Evolutionary conservation across 2,113 vertebrate genomes (phyloP), one percentile per base, ranked within the genome.

Genomic region (Eurypyga helias): DNA sequence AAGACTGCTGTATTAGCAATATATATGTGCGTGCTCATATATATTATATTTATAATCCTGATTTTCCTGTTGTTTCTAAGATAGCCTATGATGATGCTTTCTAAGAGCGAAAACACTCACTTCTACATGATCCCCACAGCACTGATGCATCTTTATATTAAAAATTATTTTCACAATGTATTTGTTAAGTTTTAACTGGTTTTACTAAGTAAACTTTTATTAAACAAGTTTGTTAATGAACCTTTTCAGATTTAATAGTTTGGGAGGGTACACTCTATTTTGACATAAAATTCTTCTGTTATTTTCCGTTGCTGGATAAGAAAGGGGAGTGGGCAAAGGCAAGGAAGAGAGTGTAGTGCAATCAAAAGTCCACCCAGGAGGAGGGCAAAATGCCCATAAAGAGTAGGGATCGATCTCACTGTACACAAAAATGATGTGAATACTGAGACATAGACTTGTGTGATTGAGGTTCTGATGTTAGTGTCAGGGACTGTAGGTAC

Each of bases 141-240:
- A 64, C 1, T 20, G 41, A 29, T 0, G 0, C 13, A 8, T 34
- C 76, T 87, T 57, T 38, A 17, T 49, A 34, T 33, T 61, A 45
- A 61, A 82, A 73, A 13, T 9, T 18, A 9, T 41, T 90, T 82
- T 83, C 28, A 13, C 28, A 19, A 10, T 0, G 0, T 58, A n/a
- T 29, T 81, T 92, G 25, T 62, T 61, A 43, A 52, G 12, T 34
- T 66, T 60, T 43, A 62, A 67, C 31, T 31, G 18, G 6, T 76
- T 70, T 76, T 17, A 52, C 6, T 71, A 29, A 34, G 28, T 45
- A 46, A 46, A 16, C 13, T 52, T 52, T 6, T 25, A 18, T 58
- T 15, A 24, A 78, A 10, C 20, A 26, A 38, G 31, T 61, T 57
- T 45, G 13, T 69, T 90, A 46, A 26, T 49, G 58, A 51, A 58